A percentile compares a stretch with the other conserved stretches of the same genome.
These are phyloP conservation scores for Coleophora deauratella DNA, from an alignment of 2,888 invertebrate genomes.

Conservation along the genomic window DNA sequence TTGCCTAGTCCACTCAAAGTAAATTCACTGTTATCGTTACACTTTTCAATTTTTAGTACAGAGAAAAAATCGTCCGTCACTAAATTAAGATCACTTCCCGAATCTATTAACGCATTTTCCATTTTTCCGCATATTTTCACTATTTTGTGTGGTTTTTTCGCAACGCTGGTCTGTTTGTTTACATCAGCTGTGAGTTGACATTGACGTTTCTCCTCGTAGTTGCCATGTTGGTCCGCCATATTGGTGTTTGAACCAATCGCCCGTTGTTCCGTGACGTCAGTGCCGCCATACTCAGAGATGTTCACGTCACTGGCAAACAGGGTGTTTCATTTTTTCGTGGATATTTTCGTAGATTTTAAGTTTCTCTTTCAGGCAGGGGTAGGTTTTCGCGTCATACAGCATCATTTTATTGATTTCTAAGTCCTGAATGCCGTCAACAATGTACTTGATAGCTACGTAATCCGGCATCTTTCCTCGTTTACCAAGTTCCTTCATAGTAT, in stretches of 20 bases:
- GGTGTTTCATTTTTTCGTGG: slow-evolving; percentile 5
- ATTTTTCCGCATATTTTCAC: not conserved
- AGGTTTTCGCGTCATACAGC: slow-evolving; percentile 16
- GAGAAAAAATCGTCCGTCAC: not conserved
- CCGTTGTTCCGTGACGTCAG: not conserved
- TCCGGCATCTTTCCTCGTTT: slow-evolving; percentile 18
- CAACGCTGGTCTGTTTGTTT: not conserved
- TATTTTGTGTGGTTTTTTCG: not conserved
- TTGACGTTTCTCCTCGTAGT: not conserved
- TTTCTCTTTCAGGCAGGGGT: slow-evolving; percentile 14
- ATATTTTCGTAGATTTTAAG: slow-evolving; percentile 13
- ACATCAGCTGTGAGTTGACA: not conserved
- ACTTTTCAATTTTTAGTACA: not conserved
- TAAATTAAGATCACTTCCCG: slow-evolving; percentile 1
- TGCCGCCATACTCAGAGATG: not conserved
- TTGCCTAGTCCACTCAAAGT: not conserved
- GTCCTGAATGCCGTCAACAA: slow-evolving; percentile 19
- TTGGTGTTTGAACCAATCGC: not conserved
- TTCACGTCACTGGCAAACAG: no score
- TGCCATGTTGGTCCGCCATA: not conserved
- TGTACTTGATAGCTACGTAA: slow-evolving; percentile 20
- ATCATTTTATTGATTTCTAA: slow-evolving; percentile 16
- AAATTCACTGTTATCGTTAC: not conserved
- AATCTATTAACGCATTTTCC: not conserved
- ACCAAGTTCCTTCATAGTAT: slow-evolving; percentile 20